phyloP scores from a whole-genome alignment of 2,888 invertebrate species.

The Caradrina kadenii region DNA sequence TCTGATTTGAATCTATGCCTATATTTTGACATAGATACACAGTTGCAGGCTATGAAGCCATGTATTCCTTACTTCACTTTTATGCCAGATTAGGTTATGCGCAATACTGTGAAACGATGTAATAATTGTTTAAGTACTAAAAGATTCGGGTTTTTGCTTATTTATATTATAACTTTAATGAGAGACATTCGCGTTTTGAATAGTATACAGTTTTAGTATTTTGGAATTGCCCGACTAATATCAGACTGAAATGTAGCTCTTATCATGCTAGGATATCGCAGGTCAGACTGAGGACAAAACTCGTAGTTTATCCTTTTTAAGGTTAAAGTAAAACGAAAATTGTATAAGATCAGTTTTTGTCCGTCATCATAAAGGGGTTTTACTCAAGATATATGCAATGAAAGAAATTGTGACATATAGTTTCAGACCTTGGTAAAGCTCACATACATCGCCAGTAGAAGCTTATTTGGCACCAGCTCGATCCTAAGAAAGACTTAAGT shows the following conservation, averaged over 20 bases:
- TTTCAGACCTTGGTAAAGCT: too few relatives aligned
- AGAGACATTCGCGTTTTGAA: neutral
- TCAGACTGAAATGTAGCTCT: constrained; percentile 12
- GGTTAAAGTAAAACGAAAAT: neutral
- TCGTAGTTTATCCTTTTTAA: neutral
- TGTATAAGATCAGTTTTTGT: neutral
- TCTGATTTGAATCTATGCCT: neutral
- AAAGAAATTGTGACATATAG: too few relatives aligned
- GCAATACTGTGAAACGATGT: constrained; percentile 1
- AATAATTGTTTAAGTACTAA: neutral
- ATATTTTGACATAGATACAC: neutral
- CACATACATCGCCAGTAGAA: too few relatives aligned
- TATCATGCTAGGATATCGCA: neutral
- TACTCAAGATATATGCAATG: too few relatives aligned
- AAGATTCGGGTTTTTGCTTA: neutral
- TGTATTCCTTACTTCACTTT: neutral
- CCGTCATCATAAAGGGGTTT: too few relatives aligned
- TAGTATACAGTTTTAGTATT: constrained; percentile 5
- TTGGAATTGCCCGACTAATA: constrained; percentile 10
- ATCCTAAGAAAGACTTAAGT: too few relatives aligned
- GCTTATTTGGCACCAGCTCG: too few relatives aligned
- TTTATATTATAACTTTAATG: neutral
- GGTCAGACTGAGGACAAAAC: neutral
- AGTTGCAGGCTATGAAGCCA: constrained; percentile 12
- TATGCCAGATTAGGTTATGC: constrained; percentile 10